Percentiles rank a stretch among this genome's conserved stretches.
phyloP scores from a whole-genome alignment of 1,140 invertebrate genomes.

The Drosophila sechellia region DNA sequence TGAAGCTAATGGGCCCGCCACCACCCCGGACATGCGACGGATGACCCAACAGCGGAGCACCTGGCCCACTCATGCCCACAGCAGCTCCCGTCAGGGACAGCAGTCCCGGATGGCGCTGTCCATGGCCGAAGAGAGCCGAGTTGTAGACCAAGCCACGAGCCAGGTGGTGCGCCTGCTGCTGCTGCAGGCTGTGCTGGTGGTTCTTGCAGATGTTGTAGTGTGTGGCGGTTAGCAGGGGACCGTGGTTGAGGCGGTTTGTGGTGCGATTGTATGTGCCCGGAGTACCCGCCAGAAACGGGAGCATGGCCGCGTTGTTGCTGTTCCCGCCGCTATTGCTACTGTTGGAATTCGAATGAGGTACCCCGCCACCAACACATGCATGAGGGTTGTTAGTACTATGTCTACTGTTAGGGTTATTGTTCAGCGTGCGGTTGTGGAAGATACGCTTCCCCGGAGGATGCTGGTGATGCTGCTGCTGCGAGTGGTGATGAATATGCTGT shows the following conservation, averaged over 20 bases:
- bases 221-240: conserved; percentile 68
- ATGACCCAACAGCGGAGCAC: conserved; percentile 48
- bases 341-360: conserved; percentile 54
- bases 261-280: conserved; percentile 74
- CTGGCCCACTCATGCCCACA: conserved; percentile 44
- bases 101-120: conserved; percentile 44
- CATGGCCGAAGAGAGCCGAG: conserved; percentile 57
- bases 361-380: conserved; percentile 59
- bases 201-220: conserved; percentile 79
- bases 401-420: conserved; percentile 79
- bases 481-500: conserved; percentile 32
- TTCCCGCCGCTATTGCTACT: conserved; percentile 33
- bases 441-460: conserved; percentile 49
- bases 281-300: conserved; percentile 68
- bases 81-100: conserved; percentile 37
- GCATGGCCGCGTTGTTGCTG: conserved; percentile 54
- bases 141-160: conserved; percentile 68
- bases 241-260: conserved; percentile 76
- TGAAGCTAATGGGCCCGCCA: conserved; percentile 56
- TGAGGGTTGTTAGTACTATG: conserved; percentile 74
- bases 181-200: conserved; percentile 59
- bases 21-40: conserved; percentile 29
- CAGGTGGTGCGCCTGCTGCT: conserved; percentile 55
- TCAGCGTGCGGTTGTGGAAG: conserved; percentile 73
- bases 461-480: conserved; percentile 25